Base-by-base conservation (phyloP, 2,888 invertebrate species). In the Andrena bucephala region DNA sequence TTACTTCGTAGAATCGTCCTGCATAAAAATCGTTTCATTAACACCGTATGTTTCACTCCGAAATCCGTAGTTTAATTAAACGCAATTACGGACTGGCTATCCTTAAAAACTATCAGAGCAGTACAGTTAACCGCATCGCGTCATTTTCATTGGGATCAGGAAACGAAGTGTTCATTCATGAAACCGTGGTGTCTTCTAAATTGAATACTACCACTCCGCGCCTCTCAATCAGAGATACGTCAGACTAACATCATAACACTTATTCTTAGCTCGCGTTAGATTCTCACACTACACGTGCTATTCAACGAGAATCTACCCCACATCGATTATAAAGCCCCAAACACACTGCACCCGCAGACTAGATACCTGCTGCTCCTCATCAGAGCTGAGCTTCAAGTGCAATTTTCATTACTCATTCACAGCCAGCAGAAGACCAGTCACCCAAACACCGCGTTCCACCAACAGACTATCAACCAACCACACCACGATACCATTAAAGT, bases 61-160 rank as follows among this genome's bases (percentile, higher is more conserved):
- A 75, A 75, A 52, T 50, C 16, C 16, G 36, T 7, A 20, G 10
- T 54, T 60, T 54, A 63, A 72, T 76, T 72, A 42, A 50, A 7
- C 16, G 2, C 54, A 73, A 76, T 73, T 42, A 42, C 20, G 10
- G 7, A 57, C 20, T 24, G 29, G n/a, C 0, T 29, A 52, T 42
- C 52, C 77, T 62, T 10, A 31, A 52, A 76, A 76, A 62, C 36
- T 24, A 78, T 62, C 52, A 57, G 57, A 69, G 67, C 67, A 62
- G 24, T 27, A 7, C 42, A 20, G 57, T 66, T 72, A 75, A 63
- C 31, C 27, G 31, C 29, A 42, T 50, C 42, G 60, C 59, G 13
- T 68, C 62, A 54, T 63, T 77, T 78, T 57, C 54, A n/a, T 27
- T 16, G 2, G 7, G 0, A 13, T 13, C 10, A 0, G 13, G 4